Conservation (phyloP, 2,888 invertebrate species). For the Bombyx huttoni region DNA sequence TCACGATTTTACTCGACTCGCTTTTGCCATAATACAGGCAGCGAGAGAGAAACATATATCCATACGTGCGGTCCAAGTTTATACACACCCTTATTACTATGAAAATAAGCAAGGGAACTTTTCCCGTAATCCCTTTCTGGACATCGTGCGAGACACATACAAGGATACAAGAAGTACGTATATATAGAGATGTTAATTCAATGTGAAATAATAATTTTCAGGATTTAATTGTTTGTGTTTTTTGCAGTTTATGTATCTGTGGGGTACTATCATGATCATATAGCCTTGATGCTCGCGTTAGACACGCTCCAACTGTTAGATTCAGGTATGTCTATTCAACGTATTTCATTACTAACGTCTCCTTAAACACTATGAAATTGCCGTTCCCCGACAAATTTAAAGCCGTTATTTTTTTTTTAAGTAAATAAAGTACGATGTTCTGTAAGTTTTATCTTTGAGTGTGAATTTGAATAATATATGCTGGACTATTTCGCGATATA, state of each 20-base stretch:
- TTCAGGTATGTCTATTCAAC: slow-evolving; percentile 70
- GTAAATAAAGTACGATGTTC: background rate
- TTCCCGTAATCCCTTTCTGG: slow-evolving; percentile 87
- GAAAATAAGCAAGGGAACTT: slow-evolving; percentile 76
- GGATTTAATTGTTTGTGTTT: background rate
- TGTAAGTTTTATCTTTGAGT: background rate
- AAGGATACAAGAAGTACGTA: slow-evolving; percentile 89
- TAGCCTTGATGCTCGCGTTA: slow-evolving; percentile 90
- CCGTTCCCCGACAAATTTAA: too few relatives aligned
- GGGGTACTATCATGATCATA: slow-evolving; percentile 91
- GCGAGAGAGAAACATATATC: slow-evolving; percentile 79
- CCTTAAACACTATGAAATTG: too few relatives aligned
- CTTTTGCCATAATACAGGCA: slow-evolving; percentile 82
- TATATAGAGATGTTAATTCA: background rate
- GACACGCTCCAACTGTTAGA: slow-evolving; percentile 86
- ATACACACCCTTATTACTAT: slow-evolving; percentile 77
- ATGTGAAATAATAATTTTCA: background rate
- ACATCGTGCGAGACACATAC: slow-evolving; percentile 86
- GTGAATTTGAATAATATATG: background rate
- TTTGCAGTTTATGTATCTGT: slow-evolving; percentile 90
- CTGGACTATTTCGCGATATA: background rate
- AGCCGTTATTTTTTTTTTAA: slow-evolving; percentile 9
- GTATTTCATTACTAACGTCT: too few relatives aligned
- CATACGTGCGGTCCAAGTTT: slow-evolving; percentile 71
- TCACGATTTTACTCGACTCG: slow-evolving; percentile 82